phyloP scores from a whole-genome alignment of 2,113 vertebrate genomes.

The Heterotilapia buettikoferi region DNA sequence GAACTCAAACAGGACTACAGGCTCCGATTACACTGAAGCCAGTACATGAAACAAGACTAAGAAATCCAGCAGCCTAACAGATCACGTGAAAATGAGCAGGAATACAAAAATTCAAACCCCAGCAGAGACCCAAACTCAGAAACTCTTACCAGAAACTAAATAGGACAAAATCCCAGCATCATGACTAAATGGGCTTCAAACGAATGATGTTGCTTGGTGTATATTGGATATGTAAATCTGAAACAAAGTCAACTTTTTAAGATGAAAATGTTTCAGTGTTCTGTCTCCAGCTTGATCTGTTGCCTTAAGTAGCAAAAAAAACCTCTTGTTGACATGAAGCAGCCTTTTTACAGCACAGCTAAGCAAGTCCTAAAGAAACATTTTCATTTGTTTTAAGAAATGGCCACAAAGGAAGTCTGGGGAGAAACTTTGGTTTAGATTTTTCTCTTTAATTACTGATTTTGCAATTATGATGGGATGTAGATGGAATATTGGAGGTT shows the following conservation, averaged over 20 bases:
- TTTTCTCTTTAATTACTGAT: not conserved
- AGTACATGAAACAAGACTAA: not conserved
- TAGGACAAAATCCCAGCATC: not conserved
- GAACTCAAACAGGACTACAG: not conserved
- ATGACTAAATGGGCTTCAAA: not conserved
- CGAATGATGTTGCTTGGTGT: accelerated
- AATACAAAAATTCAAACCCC: not conserved
- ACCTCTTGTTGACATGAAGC: not conserved
- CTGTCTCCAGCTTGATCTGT: not conserved
- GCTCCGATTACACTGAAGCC: not conserved
- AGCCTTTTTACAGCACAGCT: not conserved
- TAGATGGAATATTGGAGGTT: not conserved
- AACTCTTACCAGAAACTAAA: not conserved
- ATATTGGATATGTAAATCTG: not conserved
- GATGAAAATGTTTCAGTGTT: not conserved
- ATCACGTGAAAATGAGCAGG: not conserved
- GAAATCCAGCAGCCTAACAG: not conserved
- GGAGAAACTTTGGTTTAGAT: not conserved
- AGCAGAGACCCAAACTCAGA: not conserved
- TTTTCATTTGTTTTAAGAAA: not conserved
- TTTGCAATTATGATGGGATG: not conserved
- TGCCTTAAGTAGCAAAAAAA: not conserved
- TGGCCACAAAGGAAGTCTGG: not conserved
- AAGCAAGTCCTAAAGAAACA: not conserved
- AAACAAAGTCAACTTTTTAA: not conserved